phyloP scores from a whole-genome alignment of 2,888 invertebrate species.

The Rhagophthalmus giganteus region DNA sequence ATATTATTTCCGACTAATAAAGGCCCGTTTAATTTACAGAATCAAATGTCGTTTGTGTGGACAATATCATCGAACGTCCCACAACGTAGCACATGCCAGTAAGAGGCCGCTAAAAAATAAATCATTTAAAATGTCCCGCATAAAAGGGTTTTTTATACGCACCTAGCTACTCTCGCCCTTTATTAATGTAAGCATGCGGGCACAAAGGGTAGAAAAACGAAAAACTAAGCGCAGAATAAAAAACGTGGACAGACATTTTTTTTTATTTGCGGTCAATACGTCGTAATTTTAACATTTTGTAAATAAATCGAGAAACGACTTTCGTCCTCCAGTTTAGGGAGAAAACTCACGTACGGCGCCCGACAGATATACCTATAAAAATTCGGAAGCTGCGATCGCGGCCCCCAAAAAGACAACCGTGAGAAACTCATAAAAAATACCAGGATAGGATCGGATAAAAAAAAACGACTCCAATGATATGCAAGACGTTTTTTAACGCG shows the following conservation, averaged over 20 bases:
- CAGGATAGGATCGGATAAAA: slow-evolving; percentile 24
- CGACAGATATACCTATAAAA: too few species aligned
- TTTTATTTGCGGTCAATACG: too few species aligned
- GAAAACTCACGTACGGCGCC: not conserved
- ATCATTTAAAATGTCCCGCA: slow-evolving; percentile 48
- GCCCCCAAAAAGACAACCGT: too few species aligned
- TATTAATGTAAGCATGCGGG: slow-evolving; percentile 50
- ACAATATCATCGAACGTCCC: slow-evolving; percentile 6
- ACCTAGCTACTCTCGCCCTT: slow-evolving; percentile 49
- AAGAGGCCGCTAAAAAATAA: slow-evolving; percentile 43
- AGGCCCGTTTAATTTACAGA: slow-evolving; percentile 12
- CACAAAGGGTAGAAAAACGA: slow-evolving; percentile 45
- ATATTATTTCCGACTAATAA: slow-evolving; percentile 4
- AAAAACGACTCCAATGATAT: slow-evolving; percentile 40
- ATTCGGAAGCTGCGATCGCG: too few species aligned
- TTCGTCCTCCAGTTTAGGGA: too few species aligned
- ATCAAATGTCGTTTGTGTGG: slow-evolving; percentile 17
- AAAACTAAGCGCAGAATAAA: slow-evolving; percentile 33
- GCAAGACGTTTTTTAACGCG: slow-evolving; percentile 43
- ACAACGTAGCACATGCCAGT: slow-evolving; percentile 42
- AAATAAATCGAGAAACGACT: too few species aligned
- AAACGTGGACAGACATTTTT: slow-evolving; percentile 40
- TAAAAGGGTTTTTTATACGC: slow-evolving; percentile 50
- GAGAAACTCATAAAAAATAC: slow-evolving; percentile 42
- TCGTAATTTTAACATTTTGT: too few species aligned